phyloP scores from a whole-genome alignment of 2,888 invertebrate genomes.

The Thecophora atra region DNA sequence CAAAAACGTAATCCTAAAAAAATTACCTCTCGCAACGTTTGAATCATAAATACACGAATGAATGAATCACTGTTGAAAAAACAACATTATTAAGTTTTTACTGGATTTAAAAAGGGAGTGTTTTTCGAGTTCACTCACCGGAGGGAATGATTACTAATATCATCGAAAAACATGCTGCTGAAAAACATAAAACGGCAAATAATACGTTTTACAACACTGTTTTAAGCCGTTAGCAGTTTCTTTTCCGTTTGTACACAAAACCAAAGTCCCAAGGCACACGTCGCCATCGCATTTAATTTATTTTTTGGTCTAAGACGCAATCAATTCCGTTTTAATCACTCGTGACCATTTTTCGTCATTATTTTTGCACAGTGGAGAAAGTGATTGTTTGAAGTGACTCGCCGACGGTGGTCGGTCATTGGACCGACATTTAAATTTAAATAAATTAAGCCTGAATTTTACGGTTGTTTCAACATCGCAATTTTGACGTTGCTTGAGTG shows the following conservation, averaged over 20 bases:
- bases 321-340: slow-evolving; percentile 30
- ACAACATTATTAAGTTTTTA: not conserved
- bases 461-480: not conserved
- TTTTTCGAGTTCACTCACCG: slow-evolving; percentile 9
- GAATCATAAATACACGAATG: too few relatives aligned
- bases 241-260: not conserved
- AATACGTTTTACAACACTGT: not conserved
- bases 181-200: not conserved
- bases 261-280: not conserved
- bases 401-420: too few relatives aligned
- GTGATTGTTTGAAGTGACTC: slow-evolving; percentile 12
- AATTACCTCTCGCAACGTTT: too few relatives aligned
- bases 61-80: not conserved
- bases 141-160: not conserved
- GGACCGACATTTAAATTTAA: not conserved
- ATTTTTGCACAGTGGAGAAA: slow-evolving; percentile 30
- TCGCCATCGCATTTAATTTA: not conserved
- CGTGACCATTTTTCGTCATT: slow-evolving; percentile 30
- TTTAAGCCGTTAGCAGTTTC: not conserved
- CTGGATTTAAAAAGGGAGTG: not conserved
- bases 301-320: not conserved
- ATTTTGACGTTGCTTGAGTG: too few relatives aligned
- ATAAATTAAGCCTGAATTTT: not conserved
- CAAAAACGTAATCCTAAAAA: too few relatives aligned
- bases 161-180: not conserved